Percentiles rank a stretch among this genome's conserved stretches.
Conservation (phyloP, 2,797 vertebrate genomes). For the Anguilla anguilla region DNA sequence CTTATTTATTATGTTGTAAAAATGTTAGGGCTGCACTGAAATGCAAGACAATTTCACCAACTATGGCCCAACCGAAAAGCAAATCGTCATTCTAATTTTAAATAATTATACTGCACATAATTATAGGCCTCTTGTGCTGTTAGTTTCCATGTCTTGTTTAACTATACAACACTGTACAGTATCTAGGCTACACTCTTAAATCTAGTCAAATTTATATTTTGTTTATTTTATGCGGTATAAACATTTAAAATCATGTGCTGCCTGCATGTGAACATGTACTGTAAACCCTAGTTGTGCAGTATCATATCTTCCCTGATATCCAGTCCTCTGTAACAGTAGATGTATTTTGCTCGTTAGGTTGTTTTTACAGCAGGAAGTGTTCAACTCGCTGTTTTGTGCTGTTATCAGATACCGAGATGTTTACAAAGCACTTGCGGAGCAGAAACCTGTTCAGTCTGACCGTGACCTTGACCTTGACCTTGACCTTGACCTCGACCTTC, state of each 20-base stretch:
- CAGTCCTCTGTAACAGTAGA: background rate
- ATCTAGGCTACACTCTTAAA: background rate
- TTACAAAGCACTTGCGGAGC: background rate
- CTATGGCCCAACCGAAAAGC: background rate
- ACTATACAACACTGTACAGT: background rate
- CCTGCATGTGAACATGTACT: background rate
- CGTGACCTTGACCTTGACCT: background rate
- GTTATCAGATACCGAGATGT: background rate
- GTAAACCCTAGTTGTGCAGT: background rate
- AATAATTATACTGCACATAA: no score
- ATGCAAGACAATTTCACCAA: background rate
- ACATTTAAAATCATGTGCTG: background rate
- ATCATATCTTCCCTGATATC: background rate
- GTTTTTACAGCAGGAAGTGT: background rate
- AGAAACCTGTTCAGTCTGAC: background rate
- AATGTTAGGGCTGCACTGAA: background rate
- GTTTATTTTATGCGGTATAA: background rate
- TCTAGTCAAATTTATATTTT: background rate
- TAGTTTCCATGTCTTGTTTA: background rate
- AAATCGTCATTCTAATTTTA: no score
- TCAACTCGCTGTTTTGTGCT: background rate
- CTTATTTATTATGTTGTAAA: background rate
- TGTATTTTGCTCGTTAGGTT: background rate
- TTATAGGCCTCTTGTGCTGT: background rate
- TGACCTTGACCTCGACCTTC: constrained; percentile 18